Evolutionary conservation across 2,113 vertebrate genomes (phyloP), one percentile per base, ranked within the genome.

Genomic region (Chitala chitala): DNA sequence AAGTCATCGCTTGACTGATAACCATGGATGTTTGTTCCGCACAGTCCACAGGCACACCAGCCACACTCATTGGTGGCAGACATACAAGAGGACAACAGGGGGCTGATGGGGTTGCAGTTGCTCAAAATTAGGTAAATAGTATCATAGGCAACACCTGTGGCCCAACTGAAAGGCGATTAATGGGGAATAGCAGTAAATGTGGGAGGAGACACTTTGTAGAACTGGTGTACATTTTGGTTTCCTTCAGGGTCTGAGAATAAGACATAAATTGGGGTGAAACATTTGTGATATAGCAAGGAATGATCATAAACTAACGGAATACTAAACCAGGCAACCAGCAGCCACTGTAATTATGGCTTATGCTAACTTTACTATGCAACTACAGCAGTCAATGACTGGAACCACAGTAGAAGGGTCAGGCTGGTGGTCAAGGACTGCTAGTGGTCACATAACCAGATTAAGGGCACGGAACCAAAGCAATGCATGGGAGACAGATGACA

Each of bases 21-120:
- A 46, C 22, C 42, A 48, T 26, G 20, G 1, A 20, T 42, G 8
- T 20, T 12, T 31, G 22, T 42, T 46, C 33, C 33, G 78, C 84
- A 78, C 61, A 59, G 65, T 66, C 26, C 20, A 53, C 73, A 76
- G 74, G 79, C 64, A 5, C 1, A 15, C 24, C 22, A 38, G 24
- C 9, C 36, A 13, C 8, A 10, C 3, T 10, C n/a, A 72, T 50
- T 69, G 50, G 50, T 69, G 61, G 53, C 69, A 75, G 56, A 85
- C 82, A 81, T 75, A 71, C 80, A 56, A 82, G 82, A 76, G 72
- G 69, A 72, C 78, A 76, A 78, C 79, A 61, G 72, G 9, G 72
- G 69, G 58, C 71, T 75, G 50, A 71, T 74, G 71, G 61, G 70
- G 46, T 71, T 79, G 75, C 72, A 72, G 64, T 24, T 24, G 68